Evolutionary conservation across 2,113 vertebrate genomes (phyloP), one percentile per base, ranked within the genome.

Genomic region (Chrysemys picta): DNA sequence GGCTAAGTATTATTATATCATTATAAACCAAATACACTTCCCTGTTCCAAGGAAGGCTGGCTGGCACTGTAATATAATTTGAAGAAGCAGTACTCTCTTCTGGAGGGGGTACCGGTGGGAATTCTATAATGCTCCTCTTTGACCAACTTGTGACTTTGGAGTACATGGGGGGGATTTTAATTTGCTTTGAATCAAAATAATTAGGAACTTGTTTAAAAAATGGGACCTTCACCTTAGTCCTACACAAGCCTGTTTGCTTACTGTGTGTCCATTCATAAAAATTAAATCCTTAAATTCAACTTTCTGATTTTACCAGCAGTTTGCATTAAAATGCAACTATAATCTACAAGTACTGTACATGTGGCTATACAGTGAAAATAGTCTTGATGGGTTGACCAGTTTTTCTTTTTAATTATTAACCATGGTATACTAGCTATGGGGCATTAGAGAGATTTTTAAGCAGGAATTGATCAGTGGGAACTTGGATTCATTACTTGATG

Each of bases 391-490:
- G 2, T 2, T 5, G 0, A 1, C 54, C 29, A 80, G 92, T 35
- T 31, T 25, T 93, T 53, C 1, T 1, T 53, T 45, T 52, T 25
- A 45, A 47, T 45, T 85, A 52, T 72, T 69, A 53, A 72, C 7
- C 52, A 21, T 88, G 53, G 10, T 62, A 57, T 12, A 79, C 4
- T 84, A 84, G 17, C 1, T 56, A 13, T 69, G 13, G 54, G 2
- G 56, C 27, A 45, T 29, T 31, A 47, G 85, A 80, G 2, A 80
- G 31, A 29, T 82, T 29, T 81, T 8, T 0, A 35, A 29, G 45
- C 56, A 31, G 49, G 45, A 19, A 0, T 31, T 83, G 82, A 31
- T 52, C 25, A n/a, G 42, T 59, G 13, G 2, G 1, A 2, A 82
- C 31, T 56, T 65, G 3, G 4, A 88, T 87, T 13, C 5, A 24